Evolutionary conservation across 1,140 invertebrate species (phyloP).

Genomic region (Drosophila bipectinata): DNA sequence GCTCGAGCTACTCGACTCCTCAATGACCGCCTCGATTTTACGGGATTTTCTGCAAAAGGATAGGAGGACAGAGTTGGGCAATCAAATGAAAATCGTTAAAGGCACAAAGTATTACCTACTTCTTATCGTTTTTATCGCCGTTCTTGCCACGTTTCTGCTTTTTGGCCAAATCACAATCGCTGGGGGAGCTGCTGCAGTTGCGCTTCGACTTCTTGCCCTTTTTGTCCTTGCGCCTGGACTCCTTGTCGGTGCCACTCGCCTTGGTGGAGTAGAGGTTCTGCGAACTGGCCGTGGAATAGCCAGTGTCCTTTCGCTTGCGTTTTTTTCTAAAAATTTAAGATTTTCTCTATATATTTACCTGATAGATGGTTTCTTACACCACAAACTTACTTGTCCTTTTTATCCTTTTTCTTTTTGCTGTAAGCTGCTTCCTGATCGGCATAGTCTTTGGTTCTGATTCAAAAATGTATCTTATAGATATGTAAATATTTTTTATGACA

Average conservation of each 20-base stretch:
- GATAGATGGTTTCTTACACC: too few species aligned
- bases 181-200: slow-evolving; percentile 67
- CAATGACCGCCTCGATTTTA: slow-evolving; percentile 75
- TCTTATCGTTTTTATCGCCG: slow-evolving; percentile 71
- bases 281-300: slow-evolving; percentile 88
- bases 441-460: slow-evolving; percentile 64
- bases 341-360: neutral
- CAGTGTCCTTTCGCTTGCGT: slow-evolving; percentile 86
- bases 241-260: slow-evolving; percentile 67
- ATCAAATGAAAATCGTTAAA: neutral
- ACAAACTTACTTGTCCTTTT: slow-evolving; percentile 67
- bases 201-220: slow-evolving; percentile 77
- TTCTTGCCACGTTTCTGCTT: slow-evolving; percentile 74
- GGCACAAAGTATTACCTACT: slow-evolving; percentile 53
- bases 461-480: neutral
- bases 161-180: slow-evolving; percentile 67
- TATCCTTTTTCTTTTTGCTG: slow-evolving; percentile 68
- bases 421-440: slow-evolving; percentile 76
- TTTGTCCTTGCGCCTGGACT: slow-evolving; percentile 70
- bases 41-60: slow-evolving; percentile 60
- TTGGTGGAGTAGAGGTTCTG: slow-evolving; percentile 84
- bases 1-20: slow-evolving; percentile 69
- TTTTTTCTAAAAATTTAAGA: slow-evolving; percentile 56
- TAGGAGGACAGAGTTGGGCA: neutral
- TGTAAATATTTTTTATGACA: neutral